Percentiles rank a stretch among this genome's conserved stretches.
Evolutionary conservation across 2,113 vertebrate species (phyloP).

Genomic region (Falco punctatus): DNA sequence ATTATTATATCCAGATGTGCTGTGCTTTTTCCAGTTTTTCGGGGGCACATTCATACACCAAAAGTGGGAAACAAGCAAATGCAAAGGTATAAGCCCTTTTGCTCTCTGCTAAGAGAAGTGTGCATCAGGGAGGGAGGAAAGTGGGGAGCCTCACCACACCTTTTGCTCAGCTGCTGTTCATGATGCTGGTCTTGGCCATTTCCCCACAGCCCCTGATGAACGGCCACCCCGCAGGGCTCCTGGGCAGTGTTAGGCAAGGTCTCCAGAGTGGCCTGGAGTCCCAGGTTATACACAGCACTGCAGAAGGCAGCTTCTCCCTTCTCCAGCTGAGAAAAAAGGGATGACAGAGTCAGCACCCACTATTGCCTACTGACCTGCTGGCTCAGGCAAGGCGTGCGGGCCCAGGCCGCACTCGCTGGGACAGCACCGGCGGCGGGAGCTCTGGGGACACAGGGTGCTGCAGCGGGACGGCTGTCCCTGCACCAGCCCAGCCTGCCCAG

Average conservation of each 20-base stretch:
- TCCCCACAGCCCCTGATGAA: not conserved
- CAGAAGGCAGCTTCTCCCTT: not conserved
- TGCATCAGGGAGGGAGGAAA: not conserved
- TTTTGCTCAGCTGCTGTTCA: not conserved
- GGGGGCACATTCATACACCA: not conserved
- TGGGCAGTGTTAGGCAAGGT: not conserved
- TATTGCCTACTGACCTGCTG: not conserved
- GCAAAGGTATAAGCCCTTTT: not conserved
- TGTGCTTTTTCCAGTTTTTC: not conserved
- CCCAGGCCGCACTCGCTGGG: not conserved
- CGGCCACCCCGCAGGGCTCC: too few species aligned
- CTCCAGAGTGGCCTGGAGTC: not conserved
- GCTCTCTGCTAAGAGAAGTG: not conserved
- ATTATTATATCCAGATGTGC: too few species aligned
- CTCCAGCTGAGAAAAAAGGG: not conserved
- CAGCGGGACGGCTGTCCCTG: not conserved
- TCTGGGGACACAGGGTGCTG: too few species aligned
- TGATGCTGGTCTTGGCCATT: too few species aligned
- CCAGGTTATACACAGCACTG: not conserved
- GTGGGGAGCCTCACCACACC: not conserved
- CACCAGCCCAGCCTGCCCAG: not conserved
- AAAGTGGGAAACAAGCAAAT: not conserved
- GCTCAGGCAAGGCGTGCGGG: not conserved
- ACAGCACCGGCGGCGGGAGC: not conserved
- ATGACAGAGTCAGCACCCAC: rapidly evolving